Evolutionary conservation across 2,888 invertebrate genomes (phyloP).

Genomic region (Celastrina argiolus): DNA sequence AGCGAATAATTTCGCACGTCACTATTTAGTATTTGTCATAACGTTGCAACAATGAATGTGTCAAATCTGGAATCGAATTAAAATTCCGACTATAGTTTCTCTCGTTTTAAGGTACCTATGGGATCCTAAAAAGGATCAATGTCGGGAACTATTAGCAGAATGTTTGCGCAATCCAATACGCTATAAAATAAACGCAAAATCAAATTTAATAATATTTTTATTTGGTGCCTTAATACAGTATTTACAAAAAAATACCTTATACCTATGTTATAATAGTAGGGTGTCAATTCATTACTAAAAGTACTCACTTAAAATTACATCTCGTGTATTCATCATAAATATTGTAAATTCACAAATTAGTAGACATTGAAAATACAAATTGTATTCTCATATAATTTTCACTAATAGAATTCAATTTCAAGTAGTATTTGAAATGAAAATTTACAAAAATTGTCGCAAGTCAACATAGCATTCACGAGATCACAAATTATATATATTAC

Average conservation of each 20-base stretch:
- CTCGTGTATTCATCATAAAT: constrained; percentile 4
- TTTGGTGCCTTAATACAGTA: constrained; percentile 66
- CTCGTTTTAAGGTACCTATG: no score
- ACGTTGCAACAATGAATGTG: no score
- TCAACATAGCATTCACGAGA: constrained; percentile 10
- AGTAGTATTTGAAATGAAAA: constrained; percentile 1
- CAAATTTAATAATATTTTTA: constrained; percentile 51
- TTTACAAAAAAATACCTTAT: constrained; percentile 66
- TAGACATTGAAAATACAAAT: not conserved
- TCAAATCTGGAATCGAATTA: no score
- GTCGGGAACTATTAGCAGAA: no score
- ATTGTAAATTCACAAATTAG: constrained; percentile 6
- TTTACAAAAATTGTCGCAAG: not conserved
- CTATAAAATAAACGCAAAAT: constrained; percentile 38
- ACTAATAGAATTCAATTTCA: not conserved
- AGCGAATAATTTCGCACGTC: no score
- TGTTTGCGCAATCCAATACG: no score
- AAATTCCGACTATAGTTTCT: no score
- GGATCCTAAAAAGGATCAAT: no score
- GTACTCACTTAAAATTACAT: constrained; percentile 26
- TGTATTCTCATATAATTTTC: not conserved
- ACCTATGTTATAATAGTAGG: constrained; percentile 41
- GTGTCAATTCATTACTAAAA: constrained; percentile 38
- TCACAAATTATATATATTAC: constrained; percentile 12
- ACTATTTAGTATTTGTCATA: no score